A percentile compares a stretch with the other conserved stretches of the same genome.
Conservation (phyloP, 2,888 invertebrate genomes). For the Eupithecia dodoneata region DNA sequence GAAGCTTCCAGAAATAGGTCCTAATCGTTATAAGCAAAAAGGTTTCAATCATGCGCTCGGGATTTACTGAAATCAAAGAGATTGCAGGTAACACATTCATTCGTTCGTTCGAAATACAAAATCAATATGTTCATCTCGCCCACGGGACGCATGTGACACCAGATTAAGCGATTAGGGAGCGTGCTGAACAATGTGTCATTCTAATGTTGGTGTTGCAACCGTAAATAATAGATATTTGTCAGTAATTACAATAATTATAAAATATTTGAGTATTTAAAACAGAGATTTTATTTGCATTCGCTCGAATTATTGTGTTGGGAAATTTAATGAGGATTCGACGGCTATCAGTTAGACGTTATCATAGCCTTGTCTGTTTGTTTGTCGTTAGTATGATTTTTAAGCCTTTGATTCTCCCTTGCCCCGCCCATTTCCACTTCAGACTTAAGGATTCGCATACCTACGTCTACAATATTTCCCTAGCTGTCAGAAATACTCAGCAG, state of each 20-base stretch:
- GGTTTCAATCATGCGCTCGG: not conserved
- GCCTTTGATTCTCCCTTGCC: too few species aligned
- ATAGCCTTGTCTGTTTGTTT: not conserved
- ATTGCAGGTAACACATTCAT: not conserved
- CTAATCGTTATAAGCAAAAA: not conserved
- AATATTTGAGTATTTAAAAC: too few species aligned
- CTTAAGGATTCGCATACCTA: too few species aligned
- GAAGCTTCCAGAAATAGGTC: not conserved
- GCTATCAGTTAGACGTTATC: not conserved
- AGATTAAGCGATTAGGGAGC: conserved; percentile 36
- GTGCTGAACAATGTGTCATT: conserved; percentile 22
- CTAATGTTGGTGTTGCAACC: not conserved
- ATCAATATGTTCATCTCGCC: conserved; percentile 65
- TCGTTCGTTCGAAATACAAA: conserved; percentile 49
- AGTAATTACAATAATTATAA: not conserved
- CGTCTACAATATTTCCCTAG: not conserved
- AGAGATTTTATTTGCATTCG: not conserved
- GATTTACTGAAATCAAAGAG: not conserved
- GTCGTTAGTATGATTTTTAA: not conserved
- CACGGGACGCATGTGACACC: conserved; percentile 56
- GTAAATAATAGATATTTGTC: not conserved
- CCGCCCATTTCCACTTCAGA: too few species aligned
- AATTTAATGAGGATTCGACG: not conserved
- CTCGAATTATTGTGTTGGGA: not conserved
- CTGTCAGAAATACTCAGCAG: not conserved